A percentile compares a stretch with the other conserved stretches of the same genome.
Evolutionary conservation across 2,113 vertebrate species (phyloP).

Genomic region (Myiozetetes cayanensis): DNA sequence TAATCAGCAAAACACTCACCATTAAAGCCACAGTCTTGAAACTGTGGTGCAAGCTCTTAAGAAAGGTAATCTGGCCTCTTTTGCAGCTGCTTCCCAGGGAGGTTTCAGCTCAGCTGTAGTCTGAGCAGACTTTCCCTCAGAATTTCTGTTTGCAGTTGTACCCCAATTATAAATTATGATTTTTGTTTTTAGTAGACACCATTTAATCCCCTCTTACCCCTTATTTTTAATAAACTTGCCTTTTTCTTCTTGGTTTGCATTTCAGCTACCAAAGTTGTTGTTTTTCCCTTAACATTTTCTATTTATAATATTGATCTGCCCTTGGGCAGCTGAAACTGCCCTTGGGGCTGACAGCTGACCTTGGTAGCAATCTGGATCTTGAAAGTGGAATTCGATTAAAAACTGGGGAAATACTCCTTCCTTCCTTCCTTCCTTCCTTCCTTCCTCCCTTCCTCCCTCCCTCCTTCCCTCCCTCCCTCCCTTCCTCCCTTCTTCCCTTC

Average conservation of each 20-base stretch:
- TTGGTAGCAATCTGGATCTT: not conserved
- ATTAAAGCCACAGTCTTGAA: not conserved
- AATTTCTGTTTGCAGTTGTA: not conserved
- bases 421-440: fast-evolving
- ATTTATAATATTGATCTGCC: not conserved
- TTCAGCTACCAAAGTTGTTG: not conserved
- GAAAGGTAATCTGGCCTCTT: not conserved
- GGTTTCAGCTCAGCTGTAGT: not conserved
- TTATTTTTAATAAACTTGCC: not conserved
- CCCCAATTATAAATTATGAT: not conserved
- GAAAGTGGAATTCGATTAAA: not conserved
- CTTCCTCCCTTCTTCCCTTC: fast-evolving
- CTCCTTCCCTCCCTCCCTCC: fast-evolving
- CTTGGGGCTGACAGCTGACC: not conserved
- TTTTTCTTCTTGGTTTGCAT: not conserved
- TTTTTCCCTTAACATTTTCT: not conserved
- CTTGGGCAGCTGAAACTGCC: not conserved
- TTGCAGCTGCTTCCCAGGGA: not conserved
- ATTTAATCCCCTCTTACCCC: not conserved
- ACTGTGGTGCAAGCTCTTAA: not conserved
- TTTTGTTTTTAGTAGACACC: not conserved
- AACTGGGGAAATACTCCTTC: not conserved
- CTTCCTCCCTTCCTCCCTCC: fast-evolving
- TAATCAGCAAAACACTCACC: constrained; percentile 6
- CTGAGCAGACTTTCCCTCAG: not conserved